Conservation (phyloP, 2,797 vertebrate genomes). For the Graptemys geographica region DNA sequence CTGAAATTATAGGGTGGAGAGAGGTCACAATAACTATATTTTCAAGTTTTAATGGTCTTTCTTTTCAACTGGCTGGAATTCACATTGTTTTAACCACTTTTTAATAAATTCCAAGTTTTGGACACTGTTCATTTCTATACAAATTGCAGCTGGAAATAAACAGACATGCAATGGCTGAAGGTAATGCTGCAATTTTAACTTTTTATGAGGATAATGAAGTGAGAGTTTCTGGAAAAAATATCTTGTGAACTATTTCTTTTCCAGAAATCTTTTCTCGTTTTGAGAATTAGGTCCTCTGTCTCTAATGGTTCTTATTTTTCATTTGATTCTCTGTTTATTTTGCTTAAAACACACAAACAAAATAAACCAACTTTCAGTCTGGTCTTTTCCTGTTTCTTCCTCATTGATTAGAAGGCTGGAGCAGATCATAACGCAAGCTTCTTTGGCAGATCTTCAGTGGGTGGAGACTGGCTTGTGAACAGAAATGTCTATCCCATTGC, state of each 20-base stretch:
- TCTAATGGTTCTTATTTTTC: slow-evolving; percentile 47
- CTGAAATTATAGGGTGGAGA: slow-evolving; percentile 53
- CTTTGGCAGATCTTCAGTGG: background rate
- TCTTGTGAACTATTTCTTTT: slow-evolving; percentile 67
- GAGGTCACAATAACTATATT: slow-evolving; percentile 55
- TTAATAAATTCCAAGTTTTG: slow-evolving; percentile 70
- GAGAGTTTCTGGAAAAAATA: slow-evolving; percentile 77
- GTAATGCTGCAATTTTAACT: slow-evolving; percentile 73
- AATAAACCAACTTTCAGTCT: background rate
- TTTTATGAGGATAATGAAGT: slow-evolving; percentile 76
- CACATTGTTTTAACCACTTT: slow-evolving; percentile 57
- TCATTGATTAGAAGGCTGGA: background rate
- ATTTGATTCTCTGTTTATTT: slow-evolving; percentile 38
- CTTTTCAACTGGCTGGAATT: slow-evolving; percentile 57
- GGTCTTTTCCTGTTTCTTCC: background rate
- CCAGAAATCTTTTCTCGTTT: slow-evolving; percentile 66
- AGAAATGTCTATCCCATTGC: background rate
- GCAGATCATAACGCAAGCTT: background rate
- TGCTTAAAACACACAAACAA: background rate
- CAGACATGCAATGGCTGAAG: slow-evolving; percentile 60
- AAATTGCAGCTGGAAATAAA: slow-evolving; percentile 72
- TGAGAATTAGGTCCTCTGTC: slow-evolving; percentile 42
- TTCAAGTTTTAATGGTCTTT: slow-evolving; percentile 39
- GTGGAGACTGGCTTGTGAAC: background rate
- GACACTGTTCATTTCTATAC: slow-evolving; percentile 47